phyloP scores from a whole-genome alignment of 1,140 invertebrate genomes.

The Bombus sylvicola region DNA sequence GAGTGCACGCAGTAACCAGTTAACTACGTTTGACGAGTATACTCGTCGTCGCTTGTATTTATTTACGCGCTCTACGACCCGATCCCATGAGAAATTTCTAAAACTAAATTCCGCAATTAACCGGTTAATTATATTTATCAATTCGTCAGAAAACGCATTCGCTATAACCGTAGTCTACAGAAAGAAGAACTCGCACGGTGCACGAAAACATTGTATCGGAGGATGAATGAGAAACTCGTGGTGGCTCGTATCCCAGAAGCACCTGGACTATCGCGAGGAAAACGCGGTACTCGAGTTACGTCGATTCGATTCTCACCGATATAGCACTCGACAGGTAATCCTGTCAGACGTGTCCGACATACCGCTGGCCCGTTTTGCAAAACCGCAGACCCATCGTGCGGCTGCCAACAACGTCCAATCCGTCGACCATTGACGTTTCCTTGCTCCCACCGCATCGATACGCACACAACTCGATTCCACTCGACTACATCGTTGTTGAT shows the following conservation, averaged over 20 bases:
- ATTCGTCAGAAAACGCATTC: too few species aligned
- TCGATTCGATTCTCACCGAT: slow-evolving; percentile 59
- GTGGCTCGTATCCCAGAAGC: not conserved
- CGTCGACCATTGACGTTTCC: not conserved
- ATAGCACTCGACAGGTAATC: slow-evolving; percentile 52
- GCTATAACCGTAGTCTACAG: too few species aligned
- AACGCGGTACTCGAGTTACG: slow-evolving; percentile 55
- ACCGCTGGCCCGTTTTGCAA: slow-evolving; percentile 46
- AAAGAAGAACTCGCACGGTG: too few species aligned
- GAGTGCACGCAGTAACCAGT: too few species aligned
- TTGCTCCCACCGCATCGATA: too few species aligned
- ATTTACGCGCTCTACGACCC: too few species aligned
- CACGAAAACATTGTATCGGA: too few species aligned
- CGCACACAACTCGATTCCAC: not conserved
- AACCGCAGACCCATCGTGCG: slow-evolving; percentile 51
- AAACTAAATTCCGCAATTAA: too few species aligned
- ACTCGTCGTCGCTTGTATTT: too few species aligned
- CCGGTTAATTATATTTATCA: too few species aligned
- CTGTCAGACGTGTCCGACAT: slow-evolving; percentile 59
- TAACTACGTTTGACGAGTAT: too few species aligned
- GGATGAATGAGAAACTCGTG: not conserved
- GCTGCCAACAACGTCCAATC: slow-evolving; percentile 4
- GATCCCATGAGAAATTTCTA: too few species aligned
- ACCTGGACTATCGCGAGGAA: not conserved
- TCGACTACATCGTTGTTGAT: not conserved